These are phyloP conservation scores for Strix uralensis DNA, from an alignment of 2,113 vertebrate species.

Conservation along the genomic window DNA sequence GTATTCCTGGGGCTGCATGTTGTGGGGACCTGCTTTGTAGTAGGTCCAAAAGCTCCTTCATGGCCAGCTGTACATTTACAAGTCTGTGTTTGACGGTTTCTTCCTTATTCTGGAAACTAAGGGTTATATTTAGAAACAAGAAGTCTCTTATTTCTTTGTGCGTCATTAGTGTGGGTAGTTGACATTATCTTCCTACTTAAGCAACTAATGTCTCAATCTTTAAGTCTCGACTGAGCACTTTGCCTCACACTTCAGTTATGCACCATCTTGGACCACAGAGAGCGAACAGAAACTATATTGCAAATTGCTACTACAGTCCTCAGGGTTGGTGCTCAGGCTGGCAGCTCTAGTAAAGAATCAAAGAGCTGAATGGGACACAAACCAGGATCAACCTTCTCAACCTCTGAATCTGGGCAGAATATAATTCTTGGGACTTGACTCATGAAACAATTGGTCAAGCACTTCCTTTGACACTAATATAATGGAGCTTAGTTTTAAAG, in stretches of 20 bases:
- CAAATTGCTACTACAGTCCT: not conserved
- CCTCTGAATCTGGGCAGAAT: not conserved
- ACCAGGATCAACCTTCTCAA: not conserved
- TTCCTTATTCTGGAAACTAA: not conserved
- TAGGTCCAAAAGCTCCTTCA: not conserved
- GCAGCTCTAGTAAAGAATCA: not conserved
- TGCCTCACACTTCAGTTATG: not conserved
- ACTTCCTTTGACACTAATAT: not conserved
- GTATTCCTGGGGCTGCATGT: not conserved
- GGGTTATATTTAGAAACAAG: conserved; percentile 5
- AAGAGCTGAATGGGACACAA: not conserved
- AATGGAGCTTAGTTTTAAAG: not conserved
- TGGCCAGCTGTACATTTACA: not conserved
- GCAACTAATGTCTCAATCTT: not conserved
- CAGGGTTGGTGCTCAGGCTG: not conserved
- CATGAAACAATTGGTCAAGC: fast-evolving
- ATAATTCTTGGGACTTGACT: not conserved
- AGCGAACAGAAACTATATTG: not conserved
- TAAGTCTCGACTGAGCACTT: not conserved
- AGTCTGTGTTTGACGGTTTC: not conserved
- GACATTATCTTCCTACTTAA: not conserved
- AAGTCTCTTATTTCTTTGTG: not conserved
- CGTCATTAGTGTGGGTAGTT: not conserved
- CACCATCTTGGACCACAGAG: not conserved
- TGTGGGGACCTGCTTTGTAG: not conserved